Evolutionary conservation across 2,888 invertebrate genomes (phyloP).

Genomic region (Sminthurides aquaticus): DNA sequence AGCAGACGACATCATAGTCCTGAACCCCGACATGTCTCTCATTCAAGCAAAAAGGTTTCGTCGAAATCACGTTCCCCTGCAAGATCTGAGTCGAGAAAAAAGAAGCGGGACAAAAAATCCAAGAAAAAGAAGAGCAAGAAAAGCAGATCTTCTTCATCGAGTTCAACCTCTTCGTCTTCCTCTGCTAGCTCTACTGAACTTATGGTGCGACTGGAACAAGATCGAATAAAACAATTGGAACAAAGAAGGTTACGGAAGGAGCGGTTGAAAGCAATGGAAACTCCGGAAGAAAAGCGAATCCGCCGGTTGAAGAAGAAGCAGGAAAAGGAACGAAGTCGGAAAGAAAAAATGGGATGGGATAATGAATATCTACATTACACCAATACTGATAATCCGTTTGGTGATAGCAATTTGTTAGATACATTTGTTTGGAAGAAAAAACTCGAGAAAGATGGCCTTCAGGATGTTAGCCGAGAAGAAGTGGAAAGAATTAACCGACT

Average conservation of each 20-base stretch:
- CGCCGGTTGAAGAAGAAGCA: slow-evolving; percentile 84
- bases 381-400: slow-evolving; percentile 97
- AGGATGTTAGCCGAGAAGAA: slow-evolving; percentile 66
- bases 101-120: slow-evolving; percentile 7
- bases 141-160: slow-evolving; percentile 7
- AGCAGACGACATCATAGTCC: too few relatives aligned
- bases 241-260: slow-evolving; percentile 65
- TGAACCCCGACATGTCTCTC: too few relatives aligned
- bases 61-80: neutral
- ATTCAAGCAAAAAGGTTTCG: neutral
- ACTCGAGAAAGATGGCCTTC: slow-evolving; percentile 82
- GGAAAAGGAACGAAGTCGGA: slow-evolving; percentile 63
- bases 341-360: slow-evolving; percentile 95
- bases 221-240: slow-evolving; percentile 58
- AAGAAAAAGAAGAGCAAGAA: slow-evolving; percentile 24
- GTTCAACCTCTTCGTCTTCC: slow-evolving; percentile 31
- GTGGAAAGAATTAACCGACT: slow-evolving; percentile 72
- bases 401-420: slow-evolving; percentile 87
- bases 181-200: slow-evolving; percentile 58
- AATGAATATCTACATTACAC: slow-evolving; percentile 94
- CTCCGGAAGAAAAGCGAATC: slow-evolving; percentile 84
- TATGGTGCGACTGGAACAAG: slow-evolving; percentile 64
- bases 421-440: slow-evolving; percentile 98
- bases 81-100: neutral
- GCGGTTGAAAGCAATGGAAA: slow-evolving; percentile 76